Percentiles rank a stretch among this genome's conserved stretches.
phyloP scores from a whole-genome alignment of 2,888 invertebrate species.

The Dermolepida albohirtum region DNA sequence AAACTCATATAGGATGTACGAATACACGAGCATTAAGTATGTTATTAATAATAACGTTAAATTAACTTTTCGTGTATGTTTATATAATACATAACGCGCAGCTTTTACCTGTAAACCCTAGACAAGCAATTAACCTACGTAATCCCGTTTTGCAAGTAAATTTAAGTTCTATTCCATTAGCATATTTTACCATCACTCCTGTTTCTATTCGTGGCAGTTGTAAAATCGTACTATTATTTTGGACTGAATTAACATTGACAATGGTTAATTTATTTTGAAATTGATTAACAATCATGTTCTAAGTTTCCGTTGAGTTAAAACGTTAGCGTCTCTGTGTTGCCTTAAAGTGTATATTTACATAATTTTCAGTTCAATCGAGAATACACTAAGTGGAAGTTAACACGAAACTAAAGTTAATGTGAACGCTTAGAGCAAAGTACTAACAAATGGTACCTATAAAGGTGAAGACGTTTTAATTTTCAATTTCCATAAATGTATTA shows the following conservation, averaged over 20 bases:
- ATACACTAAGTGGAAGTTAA: slow-evolving; percentile 17
- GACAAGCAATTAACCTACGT: slow-evolving; percentile 27
- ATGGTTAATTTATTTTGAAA: slow-evolving; percentile 13
- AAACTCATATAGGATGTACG: background rate
- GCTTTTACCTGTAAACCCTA: slow-evolving; percentile 32
- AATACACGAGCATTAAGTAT: slow-evolving; percentile 11
- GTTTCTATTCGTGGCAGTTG: slow-evolving; percentile 2
- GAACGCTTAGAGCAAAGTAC: background rate
- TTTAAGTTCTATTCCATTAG: slow-evolving; percentile 31
- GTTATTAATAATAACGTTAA: slow-evolving; percentile 36
- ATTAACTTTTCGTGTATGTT: background rate
- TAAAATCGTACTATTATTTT: background rate
- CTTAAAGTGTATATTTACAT: slow-evolving; percentile 12
- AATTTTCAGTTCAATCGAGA: slow-evolving; percentile 17
- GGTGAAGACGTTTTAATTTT: too few relatives aligned
- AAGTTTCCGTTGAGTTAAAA: background rate
- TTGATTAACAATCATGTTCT: slow-evolving; percentile 12
- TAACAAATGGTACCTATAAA: too few relatives aligned
- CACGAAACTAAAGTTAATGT: background rate
- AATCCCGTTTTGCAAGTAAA: slow-evolving; percentile 26
- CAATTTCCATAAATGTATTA: too few relatives aligned
- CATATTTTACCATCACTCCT: slow-evolving; percentile 22
- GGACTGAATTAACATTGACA: slow-evolving; percentile 23
- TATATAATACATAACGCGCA: background rate
- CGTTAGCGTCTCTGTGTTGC: slow-evolving; percentile 3